phyloP scores from a whole-genome alignment of 2,888 invertebrate species.

The Campoplex capitator region DNA sequence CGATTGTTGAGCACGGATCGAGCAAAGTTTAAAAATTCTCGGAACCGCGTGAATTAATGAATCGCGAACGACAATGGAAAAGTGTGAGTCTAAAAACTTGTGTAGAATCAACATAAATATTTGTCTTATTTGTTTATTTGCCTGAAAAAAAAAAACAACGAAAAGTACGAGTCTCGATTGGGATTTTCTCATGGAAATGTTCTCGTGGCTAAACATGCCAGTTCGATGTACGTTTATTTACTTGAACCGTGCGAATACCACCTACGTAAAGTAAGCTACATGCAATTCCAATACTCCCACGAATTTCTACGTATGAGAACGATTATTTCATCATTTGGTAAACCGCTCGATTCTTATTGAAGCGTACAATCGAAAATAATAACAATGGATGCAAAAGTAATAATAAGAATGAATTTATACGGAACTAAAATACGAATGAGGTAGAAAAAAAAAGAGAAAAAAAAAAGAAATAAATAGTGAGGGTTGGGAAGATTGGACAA shows the following conservation, averaged over 20 bases:
- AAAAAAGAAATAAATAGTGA: neutral
- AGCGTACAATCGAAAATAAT: constrained; percentile 6
- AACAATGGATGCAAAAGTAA: neutral
- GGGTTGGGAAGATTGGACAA: neutral
- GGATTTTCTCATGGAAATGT: constrained; percentile 63
- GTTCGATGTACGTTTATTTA: constrained; percentile 47
- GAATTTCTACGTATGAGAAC: constrained; percentile 55
- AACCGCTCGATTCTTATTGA: constrained; percentile 21
- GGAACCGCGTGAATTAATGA: neutral
- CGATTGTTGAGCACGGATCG: neutral
- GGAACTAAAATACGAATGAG: constrained; percentile 14
- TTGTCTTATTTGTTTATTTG: neutral
- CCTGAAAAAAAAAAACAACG: constrained; percentile 34
- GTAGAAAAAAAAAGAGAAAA: too few species aligned
- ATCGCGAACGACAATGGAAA: neutral
- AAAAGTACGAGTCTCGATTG: constrained; percentile 6
- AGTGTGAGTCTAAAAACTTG: neutral
- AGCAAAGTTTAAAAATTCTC: neutral
- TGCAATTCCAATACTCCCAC: constrained; percentile 67
- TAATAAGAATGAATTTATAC: neutral
- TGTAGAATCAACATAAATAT: neutral
- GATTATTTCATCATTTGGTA: constrained; percentile 59
- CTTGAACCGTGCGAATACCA: constrained; percentile 65
- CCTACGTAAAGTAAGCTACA: constrained; percentile 54
- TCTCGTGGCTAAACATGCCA: constrained; percentile 60